Evolutionary conservation across 2,888 invertebrate species (phyloP).

Genomic region (Aelia acuminata): DNA sequence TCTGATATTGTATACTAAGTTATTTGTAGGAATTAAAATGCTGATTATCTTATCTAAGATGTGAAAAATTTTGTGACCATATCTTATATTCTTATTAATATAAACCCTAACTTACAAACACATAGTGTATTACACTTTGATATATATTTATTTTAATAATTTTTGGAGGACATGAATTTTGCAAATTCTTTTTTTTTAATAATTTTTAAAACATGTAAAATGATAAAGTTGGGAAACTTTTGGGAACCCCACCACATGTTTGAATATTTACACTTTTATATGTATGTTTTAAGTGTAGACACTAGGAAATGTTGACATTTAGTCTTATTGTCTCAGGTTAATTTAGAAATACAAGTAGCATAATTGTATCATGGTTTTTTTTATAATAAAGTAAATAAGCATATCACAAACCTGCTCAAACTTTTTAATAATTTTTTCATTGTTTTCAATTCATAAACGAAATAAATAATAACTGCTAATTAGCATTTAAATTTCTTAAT

Average conservation of each 20-base stretch:
- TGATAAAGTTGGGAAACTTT: not conserved
- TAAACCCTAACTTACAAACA: too few species aligned
- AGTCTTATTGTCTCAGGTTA: constrained; percentile 26
- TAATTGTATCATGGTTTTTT: not conserved
- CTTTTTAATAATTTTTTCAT: not conserved
- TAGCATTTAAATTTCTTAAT: not conserved
- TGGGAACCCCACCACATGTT: not conserved
- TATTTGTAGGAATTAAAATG: too few species aligned
- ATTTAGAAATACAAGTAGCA: not conserved
- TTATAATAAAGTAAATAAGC: not conserved
- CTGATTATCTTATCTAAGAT: too few species aligned
- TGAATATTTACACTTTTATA: not conserved
- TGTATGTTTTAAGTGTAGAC: not conserved
- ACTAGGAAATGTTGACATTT: not conserved
- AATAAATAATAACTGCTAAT: not conserved
- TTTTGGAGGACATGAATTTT: too few species aligned
- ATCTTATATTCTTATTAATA: too few species aligned
- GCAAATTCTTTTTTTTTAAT: too few species aligned
- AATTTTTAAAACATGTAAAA: too few species aligned
- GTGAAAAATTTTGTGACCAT: too few species aligned
- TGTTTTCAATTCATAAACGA: not conserved
- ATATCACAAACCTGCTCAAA: not conserved
- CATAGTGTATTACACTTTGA: too few species aligned
- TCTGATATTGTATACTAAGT: too few species aligned
- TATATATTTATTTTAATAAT: too few species aligned